phyloP scores from a whole-genome alignment of 2,113 vertebrate genomes.

The Urocolius indicus region DNA sequence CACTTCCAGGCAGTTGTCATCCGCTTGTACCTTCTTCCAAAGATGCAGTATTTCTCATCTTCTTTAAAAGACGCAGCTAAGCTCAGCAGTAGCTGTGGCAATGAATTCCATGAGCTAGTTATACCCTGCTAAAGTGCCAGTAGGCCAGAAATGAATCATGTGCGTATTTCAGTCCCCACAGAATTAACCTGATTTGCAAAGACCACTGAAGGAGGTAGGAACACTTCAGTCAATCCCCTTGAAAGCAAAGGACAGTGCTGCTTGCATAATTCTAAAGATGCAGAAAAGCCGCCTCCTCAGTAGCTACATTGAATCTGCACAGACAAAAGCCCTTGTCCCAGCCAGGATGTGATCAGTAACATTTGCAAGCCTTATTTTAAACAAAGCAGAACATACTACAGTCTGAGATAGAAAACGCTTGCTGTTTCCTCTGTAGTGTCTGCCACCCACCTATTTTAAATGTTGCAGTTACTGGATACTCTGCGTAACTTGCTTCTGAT shows the following conservation, averaged over 20 bases:
- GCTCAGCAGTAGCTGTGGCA: not conserved
- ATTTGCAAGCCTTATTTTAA: not conserved
- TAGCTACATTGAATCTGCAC: not conserved
- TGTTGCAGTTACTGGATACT: not conserved
- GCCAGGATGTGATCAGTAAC: not conserved
- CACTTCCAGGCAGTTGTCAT: not conserved
- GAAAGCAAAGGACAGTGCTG: not conserved
- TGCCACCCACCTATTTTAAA: not conserved
- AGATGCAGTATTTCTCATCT: not conserved
- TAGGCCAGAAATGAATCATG: not conserved
- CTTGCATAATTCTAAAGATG: not conserved
- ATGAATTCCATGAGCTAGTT: not conserved
- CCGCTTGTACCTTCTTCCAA: not conserved
- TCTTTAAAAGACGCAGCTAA: not conserved
- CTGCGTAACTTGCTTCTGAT: not conserved
- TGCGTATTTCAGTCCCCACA: not conserved
- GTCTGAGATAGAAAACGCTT: not conserved
- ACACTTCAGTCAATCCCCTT: not conserved
- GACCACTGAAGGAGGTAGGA: constrained; percentile 15
- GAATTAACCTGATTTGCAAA: constrained; percentile 9
- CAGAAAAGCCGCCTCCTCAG: not conserved
- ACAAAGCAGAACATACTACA: not conserved
- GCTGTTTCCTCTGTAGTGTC: not conserved
- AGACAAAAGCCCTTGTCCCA: not conserved
- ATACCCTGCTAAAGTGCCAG: not conserved